phyloP scores from a whole-genome alignment of 1,140 invertebrate genomes.

The Leptoteleia sp. region DNA sequence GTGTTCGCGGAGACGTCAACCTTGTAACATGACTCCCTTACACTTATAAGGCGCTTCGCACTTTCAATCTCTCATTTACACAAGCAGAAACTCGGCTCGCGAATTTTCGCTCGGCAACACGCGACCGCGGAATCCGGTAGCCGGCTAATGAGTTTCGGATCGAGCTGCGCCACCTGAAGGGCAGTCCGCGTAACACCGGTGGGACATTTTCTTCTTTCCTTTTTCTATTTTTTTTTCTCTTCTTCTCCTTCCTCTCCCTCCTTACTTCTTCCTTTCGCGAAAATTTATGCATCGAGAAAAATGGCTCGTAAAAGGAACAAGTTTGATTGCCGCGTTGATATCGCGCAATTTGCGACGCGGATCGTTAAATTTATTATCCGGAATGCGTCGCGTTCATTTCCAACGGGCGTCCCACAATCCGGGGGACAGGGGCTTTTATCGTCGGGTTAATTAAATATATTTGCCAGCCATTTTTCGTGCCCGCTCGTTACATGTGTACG shows the following conservation, averaged over 20 bases:
- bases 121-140: slow-evolving; percentile 47
- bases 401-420: neutral
- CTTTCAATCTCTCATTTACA: slow-evolving; percentile 65
- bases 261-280: too few relatives aligned
- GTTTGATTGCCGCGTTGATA: slow-evolving; percentile 26
- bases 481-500: too few relatives aligned
- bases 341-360: slow-evolving; percentile 24
- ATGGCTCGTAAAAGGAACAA: slow-evolving; percentile 33
- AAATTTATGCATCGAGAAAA: slow-evolving; percentile 40
- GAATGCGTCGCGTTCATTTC: neutral
- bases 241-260: too few relatives aligned
- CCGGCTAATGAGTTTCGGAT: slow-evolving; percentile 50
- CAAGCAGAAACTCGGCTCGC: slow-evolving; percentile 51
- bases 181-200: slow-evolving; percentile 16
- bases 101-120: slow-evolving; percentile 51
- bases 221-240: too few relatives aligned
- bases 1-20: slow-evolving; percentile 64
- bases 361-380: slow-evolving; percentile 26
- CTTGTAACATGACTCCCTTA: slow-evolving; percentile 67
- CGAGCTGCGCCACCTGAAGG: slow-evolving; percentile 30
- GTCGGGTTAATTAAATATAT: too few relatives aligned
- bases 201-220: slow-evolving; percentile 25
- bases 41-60: slow-evolving; percentile 65
- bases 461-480: too few relatives aligned
- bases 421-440: too few relatives aligned